Percentiles rank a stretch among this genome's conserved stretches.
These are phyloP conservation scores for Anolis carolinensis DNA, from an alignment of 2,113 vertebrate species.

Conservation along the genomic window DNA sequence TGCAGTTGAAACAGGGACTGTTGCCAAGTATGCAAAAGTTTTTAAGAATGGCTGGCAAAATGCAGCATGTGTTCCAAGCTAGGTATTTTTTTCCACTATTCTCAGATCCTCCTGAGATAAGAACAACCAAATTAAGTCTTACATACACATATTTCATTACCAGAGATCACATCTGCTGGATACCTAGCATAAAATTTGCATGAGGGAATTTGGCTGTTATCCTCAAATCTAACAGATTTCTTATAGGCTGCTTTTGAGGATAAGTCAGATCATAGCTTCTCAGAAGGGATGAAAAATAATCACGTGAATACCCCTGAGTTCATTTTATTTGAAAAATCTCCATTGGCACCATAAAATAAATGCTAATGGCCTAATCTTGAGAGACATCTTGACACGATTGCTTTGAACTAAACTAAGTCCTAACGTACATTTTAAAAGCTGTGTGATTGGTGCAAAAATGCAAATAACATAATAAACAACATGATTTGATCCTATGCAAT, in stretches of 20 bases:
- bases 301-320: conserved; percentile 34
- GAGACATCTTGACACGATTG: neutral
- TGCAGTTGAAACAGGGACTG: conserved; percentile 57
- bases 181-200: conserved; percentile 22
- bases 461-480: neutral
- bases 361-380: conserved; percentile 24
- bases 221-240: conserved; percentile 45
- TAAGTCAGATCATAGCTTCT: conserved; percentile 42
- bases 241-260: conserved; percentile 35
- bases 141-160: conserved; percentile 21
- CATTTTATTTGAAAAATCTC: conserved; percentile 35
- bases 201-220: conserved; percentile 28
- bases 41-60: conserved; percentile 61
- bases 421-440: conserved; percentile 14
- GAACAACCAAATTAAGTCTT: conserved; percentile 13
- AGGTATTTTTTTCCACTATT: conserved; percentile 23
- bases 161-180: conserved; percentile 2
- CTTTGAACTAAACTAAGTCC: conserved; percentile 18
- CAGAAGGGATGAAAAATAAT: conserved; percentile 29
- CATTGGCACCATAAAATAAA: conserved; percentile 15
- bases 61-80: conserved; percentile 19
- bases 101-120: conserved; percentile 35
- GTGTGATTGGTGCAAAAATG: neutral
- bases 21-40: conserved; percentile 66
- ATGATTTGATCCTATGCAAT: neutral